Conservation (phyloP, 2,888 invertebrate species). For the Lamellibrachia satsuma region DNA sequence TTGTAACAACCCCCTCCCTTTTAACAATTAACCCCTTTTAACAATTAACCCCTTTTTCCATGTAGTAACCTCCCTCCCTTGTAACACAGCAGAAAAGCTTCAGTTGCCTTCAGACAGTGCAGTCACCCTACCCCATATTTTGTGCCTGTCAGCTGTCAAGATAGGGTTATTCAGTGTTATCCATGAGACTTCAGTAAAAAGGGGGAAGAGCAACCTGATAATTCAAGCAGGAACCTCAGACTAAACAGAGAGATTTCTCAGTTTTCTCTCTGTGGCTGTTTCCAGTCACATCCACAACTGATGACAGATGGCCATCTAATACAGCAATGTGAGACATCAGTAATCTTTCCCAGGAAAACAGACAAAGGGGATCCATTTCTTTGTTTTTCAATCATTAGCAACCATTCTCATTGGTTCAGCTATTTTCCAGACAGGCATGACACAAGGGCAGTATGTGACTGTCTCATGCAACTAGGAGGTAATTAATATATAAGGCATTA, state of each 20-base stretch:
- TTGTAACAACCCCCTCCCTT: not conserved
- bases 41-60: not conserved
- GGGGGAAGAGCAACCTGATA: not conserved
- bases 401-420: not conserved
- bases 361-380: conserved; percentile 3
- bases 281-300: not conserved
- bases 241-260: conserved; percentile 6
- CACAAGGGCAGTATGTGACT: not conserved
- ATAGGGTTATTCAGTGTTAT: conserved; percentile 17
- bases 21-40: not conserved
- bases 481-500: too few relatives aligned
- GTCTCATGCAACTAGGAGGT: not conserved
- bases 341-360: conserved; percentile 7
- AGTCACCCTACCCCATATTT: not conserved
- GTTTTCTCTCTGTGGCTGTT: not conserved
- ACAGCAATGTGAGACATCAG: not conserved
- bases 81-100: not conserved
- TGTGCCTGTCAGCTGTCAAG: not conserved
- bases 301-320: not conserved
- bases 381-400: not conserved
- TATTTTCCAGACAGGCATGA: not conserved
- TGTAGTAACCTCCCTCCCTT: not conserved
- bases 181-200: not conserved
- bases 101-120: not conserved
- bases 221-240: not conserved